Conservation (phyloP, 2,797 vertebrate species). For the Lacerta bilineata region DNA sequence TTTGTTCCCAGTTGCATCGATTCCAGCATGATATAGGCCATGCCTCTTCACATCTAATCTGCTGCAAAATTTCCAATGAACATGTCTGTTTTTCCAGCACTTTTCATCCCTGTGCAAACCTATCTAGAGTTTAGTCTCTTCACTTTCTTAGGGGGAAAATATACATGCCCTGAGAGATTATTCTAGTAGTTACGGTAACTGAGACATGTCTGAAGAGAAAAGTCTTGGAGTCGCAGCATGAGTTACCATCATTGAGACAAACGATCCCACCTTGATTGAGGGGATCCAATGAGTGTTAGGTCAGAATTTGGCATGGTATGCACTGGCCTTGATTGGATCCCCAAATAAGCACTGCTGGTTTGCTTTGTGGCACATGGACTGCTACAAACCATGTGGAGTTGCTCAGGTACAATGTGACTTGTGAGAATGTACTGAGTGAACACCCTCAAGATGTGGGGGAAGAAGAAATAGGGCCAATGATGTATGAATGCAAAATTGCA, state of each 20-base stretch:
- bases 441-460: neutral
- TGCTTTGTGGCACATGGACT: neutral
- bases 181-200: neutral
- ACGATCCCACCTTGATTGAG: constrained; percentile 5
- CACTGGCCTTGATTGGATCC: no score
- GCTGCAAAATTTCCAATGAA: neutral
- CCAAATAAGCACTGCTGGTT: neutral
- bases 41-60: neutral
- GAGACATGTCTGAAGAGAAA: neutral
- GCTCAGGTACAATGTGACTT: neutral
- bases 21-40: constrained; percentile 5
- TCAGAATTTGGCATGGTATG: no score
- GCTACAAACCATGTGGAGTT: neutral
- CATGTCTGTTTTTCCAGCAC: neutral
- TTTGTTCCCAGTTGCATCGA: constrained; percentile 38
- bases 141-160: neutral
- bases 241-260: neutral
- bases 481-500: neutral
- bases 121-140: neutral
- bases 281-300: no score
- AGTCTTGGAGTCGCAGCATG: neutral
- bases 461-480: neutral
- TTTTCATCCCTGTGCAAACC: neutral
- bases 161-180: neutral
- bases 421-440: neutral